Evolutionary conservation across 2,113 vertebrate species (phyloP).

Genomic region (Albula glossodonta): DNA sequence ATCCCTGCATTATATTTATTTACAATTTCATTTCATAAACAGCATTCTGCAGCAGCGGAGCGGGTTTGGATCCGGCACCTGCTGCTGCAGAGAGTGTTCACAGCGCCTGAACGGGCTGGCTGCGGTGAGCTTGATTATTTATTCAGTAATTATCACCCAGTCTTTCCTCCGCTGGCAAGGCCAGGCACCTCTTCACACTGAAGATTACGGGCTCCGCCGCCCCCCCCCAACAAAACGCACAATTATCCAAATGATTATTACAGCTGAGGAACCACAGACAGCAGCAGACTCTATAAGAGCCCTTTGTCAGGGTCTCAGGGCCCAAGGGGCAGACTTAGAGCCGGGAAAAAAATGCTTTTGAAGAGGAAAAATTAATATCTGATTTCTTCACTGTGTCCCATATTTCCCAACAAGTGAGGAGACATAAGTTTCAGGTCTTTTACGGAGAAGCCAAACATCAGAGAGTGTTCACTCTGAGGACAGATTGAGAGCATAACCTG

Average conservation of each 20-base stretch:
- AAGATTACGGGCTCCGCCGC: not conserved
- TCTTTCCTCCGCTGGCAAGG: not conserved
- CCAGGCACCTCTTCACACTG: not conserved
- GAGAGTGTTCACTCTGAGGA: not conserved
- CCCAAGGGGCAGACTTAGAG: not conserved
- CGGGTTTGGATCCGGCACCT: no score
- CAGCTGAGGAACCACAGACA: constrained; percentile 12
- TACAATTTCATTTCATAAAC: no score
- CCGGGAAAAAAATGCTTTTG: not conserved
- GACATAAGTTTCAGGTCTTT: not conserved
- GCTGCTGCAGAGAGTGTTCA: not conserved
- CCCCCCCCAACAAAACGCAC: no score
- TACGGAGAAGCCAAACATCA: not conserved
- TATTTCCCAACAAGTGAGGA: not conserved
- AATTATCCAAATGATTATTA: not conserved
- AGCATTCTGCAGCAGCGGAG: no score
- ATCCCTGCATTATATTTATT: no score
- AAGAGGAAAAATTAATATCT: not conserved
- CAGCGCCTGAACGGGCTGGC: no score
- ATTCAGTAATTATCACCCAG: not conserved
- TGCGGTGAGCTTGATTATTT: not conserved
- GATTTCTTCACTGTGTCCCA: not conserved
- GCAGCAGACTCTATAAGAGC: not conserved
- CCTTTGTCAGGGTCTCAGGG: not conserved
- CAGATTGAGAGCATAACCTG: not conserved